phyloP scores from a whole-genome alignment of 2,113 vertebrate genomes.

The Daphoenositta chrysoptera region DNA sequence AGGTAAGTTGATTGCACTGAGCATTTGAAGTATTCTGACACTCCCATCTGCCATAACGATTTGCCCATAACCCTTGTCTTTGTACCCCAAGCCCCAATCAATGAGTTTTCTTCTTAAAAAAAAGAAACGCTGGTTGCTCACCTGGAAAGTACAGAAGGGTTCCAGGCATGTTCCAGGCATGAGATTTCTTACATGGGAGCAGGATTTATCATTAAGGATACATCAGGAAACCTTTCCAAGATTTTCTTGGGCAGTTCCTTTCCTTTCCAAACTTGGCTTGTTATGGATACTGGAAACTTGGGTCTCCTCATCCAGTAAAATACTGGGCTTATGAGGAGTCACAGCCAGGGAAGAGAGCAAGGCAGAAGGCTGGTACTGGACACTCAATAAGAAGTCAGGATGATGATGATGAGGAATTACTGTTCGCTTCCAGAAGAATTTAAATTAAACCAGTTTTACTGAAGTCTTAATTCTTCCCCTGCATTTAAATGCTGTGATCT shows the following conservation, averaged over 20 bases:
- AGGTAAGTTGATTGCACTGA: neutral
- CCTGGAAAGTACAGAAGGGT: neutral
- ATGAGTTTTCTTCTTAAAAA: neutral
- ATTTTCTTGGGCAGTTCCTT: neutral
- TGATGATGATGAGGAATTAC: neutral
- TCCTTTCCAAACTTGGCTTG: neutral
- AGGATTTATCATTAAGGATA: neutral
- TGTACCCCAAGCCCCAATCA: neutral
- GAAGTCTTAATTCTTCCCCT: neutral
- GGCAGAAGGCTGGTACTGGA: neutral
- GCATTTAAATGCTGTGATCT: neutral
- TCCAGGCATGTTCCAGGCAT: neutral
- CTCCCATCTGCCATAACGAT: neutral
- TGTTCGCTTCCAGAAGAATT: neutral
- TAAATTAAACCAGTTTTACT: neutral
- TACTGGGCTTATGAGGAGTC: neutral
- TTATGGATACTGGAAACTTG: neutral
- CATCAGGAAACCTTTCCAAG: neutral
- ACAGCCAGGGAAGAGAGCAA: neutral
- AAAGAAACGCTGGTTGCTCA: accelerated
- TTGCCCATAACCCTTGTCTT: neutral
- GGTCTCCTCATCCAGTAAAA: neutral
- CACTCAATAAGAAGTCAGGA: too few relatives aligned
- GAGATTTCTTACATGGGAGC: accelerated
- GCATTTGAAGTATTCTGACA: neutral